Evolutionary conservation across 2,797 vertebrate genomes (phyloP).

Genomic region (Australoheros facetus): DNA sequence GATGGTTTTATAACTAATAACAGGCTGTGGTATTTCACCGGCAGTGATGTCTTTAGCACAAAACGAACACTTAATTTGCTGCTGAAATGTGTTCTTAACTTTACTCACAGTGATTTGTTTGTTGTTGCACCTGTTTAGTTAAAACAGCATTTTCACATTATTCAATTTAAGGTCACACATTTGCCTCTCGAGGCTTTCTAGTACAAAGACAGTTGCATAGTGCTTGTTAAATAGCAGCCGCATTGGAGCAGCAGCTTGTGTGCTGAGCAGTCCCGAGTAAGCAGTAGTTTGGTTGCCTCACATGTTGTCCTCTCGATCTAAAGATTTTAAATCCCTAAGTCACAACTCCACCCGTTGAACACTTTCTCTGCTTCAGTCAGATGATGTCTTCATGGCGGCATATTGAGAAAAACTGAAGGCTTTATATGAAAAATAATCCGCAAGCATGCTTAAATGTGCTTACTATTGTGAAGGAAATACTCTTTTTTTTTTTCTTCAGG

Average conservation of each 20-base stretch:
- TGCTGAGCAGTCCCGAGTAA: background rate
- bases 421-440: background rate
- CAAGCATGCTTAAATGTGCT: background rate
- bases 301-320: background rate
- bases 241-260: background rate
- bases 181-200: background rate
- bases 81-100: background rate
- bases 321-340: background rate
- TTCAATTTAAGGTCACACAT: background rate
- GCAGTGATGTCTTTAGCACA: background rate
- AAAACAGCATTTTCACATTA: background rate
- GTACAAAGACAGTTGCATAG: background rate
- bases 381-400: background rate
- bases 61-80: background rate
- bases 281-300: background rate
- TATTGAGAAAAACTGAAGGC: background rate
- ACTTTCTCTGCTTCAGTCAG: background rate
- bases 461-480: background rate
- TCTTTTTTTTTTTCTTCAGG: background rate
- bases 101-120: background rate
- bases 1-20: background rate
- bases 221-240: background rate
- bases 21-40: background rate
- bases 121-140: background rate
- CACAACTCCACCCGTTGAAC: background rate